phyloP scores from a whole-genome alignment of 2,113 vertebrate genomes.

The Bos taurus region DNA sequence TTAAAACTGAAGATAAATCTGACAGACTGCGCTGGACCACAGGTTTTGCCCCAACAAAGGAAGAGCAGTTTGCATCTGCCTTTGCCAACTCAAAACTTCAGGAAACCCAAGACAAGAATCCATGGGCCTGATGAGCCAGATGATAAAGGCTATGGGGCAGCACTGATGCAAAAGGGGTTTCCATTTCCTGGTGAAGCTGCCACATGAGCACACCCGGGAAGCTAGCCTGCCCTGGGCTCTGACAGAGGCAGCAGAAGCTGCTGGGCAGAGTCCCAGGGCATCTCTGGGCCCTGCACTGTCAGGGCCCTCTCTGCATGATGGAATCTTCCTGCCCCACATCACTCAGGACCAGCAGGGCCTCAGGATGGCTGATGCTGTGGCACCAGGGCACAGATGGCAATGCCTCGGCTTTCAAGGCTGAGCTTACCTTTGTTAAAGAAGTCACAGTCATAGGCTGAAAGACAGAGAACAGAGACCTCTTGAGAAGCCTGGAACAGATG shows the following conservation, averaged over 20 bases:
- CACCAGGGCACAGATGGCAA: background rate
- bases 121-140: background rate
- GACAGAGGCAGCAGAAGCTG: background rate
- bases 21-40: background rate
- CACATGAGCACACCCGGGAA: background rate
- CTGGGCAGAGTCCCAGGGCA: background rate
- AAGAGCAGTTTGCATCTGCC: background rate
- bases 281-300: background rate
- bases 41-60: background rate
- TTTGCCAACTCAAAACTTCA: background rate
- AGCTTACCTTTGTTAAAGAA: slow-evolving; percentile 97
- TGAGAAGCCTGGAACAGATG: background rate
- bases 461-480: slow-evolving; percentile 53
- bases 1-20: background rate
- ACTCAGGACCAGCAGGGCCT: background rate
- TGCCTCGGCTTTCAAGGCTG: accelerated
- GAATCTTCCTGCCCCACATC: background rate
- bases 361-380: background rate
- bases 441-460: slow-evolving; percentile 97
- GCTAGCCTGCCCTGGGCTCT: background rate
- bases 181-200: background rate
- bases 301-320: background rate
- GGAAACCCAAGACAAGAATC: background rate
- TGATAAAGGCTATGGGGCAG: background rate
- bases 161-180: background rate